Conservation (phyloP, 2,888 invertebrate genomes). For the Petrophora chlorosata region DNA sequence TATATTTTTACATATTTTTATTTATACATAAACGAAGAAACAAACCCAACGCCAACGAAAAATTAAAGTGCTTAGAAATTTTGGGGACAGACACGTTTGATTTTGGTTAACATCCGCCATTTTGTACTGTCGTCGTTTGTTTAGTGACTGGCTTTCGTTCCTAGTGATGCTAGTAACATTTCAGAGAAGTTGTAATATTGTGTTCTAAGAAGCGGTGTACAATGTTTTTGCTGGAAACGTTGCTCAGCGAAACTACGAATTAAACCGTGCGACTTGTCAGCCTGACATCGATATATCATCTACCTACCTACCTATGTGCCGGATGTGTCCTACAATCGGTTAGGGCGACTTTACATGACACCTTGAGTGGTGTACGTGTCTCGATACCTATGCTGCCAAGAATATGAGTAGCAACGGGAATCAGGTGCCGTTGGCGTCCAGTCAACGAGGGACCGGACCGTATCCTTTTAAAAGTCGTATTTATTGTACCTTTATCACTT, state of each 20-base stretch:
- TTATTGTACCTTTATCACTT: conserved; percentile 52
- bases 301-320: conserved; percentile 72
- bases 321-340: conserved; percentile 83
- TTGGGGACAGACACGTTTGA: conserved; percentile 78
- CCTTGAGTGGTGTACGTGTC: conserved; percentile 85
- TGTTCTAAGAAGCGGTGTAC: conserved; percentile 72
- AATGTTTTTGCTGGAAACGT: conserved; percentile 79
- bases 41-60: conserved; percentile 34
- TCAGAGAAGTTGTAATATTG: conserved; percentile 65
- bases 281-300: conserved; percentile 68
- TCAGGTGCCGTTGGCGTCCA: conserved; percentile 85
- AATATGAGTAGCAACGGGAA: conserved; percentile 87
- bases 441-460: conserved; percentile 83
- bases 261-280: conserved; percentile 77
- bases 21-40: conserved; percentile 61
- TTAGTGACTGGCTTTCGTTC: conserved; percentile 78
- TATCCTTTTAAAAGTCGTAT: conserved; percentile 78
- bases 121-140: conserved; percentile 84
- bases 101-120: conserved; percentile 84
- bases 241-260: conserved; percentile 67
- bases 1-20: conserved; percentile 74
- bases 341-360: conserved; percentile 84
- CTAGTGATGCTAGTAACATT: conserved; percentile 73
- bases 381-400: conserved; percentile 84
- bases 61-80: conserved; percentile 33